Evolutionary conservation across 2,113 vertebrate genomes (phyloP).

Genomic region (Rhipidura dahli): DNA sequence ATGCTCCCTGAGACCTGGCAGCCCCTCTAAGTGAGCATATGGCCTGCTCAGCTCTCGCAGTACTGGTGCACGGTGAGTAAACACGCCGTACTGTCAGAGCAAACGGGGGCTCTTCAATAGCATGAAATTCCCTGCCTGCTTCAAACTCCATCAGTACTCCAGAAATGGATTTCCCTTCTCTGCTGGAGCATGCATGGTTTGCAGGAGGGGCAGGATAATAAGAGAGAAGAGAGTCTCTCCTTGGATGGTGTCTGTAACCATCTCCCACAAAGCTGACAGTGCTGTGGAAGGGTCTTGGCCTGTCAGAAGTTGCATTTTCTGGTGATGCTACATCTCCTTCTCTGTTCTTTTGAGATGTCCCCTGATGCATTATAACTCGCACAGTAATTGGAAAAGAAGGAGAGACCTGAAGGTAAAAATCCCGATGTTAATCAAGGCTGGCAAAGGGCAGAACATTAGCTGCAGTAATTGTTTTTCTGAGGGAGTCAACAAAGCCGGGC

Average conservation of each 20-base stretch:
- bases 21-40: not conserved
- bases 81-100: not conserved
- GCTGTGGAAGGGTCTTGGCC: not conserved
- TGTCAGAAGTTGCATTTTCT: not conserved
- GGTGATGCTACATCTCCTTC: not conserved
- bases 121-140: not conserved
- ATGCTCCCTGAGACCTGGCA: conserved; percentile 11
- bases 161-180: not conserved
- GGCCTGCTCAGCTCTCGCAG: not conserved
- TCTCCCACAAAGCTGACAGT: not conserved
- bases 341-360: not conserved
- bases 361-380: not conserved
- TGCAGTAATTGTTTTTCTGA: not conserved
- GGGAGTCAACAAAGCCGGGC: not conserved
- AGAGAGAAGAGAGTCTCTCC: not conserved
- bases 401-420: not conserved
- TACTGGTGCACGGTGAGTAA: not conserved
- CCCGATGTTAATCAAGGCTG: not conserved
- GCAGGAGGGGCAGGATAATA: not conserved
- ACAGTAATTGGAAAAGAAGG: not conserved
- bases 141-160: not conserved
- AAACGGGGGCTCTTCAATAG: not conserved
- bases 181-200: not conserved
- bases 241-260: not conserved
- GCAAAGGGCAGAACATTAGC: not conserved